phyloP scores from a whole-genome alignment of 2,113 vertebrate species.

The Vulpes ferrilata region DNA sequence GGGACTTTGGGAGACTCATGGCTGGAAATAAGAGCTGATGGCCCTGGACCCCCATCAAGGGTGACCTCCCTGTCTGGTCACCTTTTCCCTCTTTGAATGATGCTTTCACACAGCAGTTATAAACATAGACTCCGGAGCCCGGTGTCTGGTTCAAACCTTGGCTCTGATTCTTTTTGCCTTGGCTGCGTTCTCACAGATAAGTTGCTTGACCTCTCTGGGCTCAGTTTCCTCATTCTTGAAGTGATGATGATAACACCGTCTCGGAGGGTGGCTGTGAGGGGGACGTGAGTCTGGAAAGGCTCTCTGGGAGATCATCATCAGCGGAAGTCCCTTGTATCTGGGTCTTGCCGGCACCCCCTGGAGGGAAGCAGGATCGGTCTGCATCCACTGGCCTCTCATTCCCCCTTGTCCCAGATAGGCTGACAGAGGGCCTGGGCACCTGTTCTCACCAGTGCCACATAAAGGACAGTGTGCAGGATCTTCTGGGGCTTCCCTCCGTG shows the following conservation, averaged over 20 bases:
- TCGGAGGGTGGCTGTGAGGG: not conserved
- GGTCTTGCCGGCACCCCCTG: accelerated
- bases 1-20: accelerated
- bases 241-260: no score
- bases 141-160: not conserved
- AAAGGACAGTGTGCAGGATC: no score
- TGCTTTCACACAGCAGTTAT: accelerated
- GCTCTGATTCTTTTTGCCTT: not conserved
- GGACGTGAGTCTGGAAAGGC: not conserved
- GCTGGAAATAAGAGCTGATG: not conserved
- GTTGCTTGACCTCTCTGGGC: not conserved
- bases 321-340: not conserved
- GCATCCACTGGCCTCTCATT: not conserved
- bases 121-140: accelerated
- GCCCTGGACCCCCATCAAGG: accelerated
- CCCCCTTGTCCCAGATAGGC: not conserved
- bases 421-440: not conserved
- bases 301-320: accelerated
- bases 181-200: not conserved
- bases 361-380: not conserved
- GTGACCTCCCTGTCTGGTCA: not conserved
- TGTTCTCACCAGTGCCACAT: not conserved
- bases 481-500: not conserved
- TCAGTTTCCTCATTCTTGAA: not conserved
- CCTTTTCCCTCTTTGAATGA: not conserved